Percentiles rank a stretch among this genome's conserved stretches.
These are phyloP conservation scores for Antechinus flavipes DNA, from an alignment of 2,113 vertebrate species.

Conservation along the genomic window DNA sequence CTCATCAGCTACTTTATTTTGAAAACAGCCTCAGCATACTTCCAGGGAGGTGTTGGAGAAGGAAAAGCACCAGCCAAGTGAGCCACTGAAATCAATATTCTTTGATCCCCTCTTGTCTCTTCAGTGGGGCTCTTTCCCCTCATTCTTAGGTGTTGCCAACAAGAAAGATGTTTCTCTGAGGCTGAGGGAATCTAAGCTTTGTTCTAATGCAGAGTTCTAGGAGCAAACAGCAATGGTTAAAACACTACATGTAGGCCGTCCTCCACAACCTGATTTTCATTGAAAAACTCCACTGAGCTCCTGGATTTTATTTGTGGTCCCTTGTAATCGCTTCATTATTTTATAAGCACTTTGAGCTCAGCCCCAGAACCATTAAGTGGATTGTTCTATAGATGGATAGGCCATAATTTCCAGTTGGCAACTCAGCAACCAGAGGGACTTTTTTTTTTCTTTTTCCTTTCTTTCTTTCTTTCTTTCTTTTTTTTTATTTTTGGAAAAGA, in stretches of 20 bases:
- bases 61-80: conserved; percentile 45
- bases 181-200: conserved; percentile 65
- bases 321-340: conserved; percentile 17
- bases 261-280: conserved; percentile 65
- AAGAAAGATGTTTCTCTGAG: conserved; percentile 65
- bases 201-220: conserved; percentile 64
- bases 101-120: conserved; percentile 67
- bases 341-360: conserved; percentile 63
- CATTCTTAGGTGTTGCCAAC: conserved; percentile 63
- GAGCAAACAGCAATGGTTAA: conserved; percentile 50
- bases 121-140: conserved; percentile 40
- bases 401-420: conserved; percentile 56
- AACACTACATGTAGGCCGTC: conserved; percentile 49
- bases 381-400: conserved; percentile 51
- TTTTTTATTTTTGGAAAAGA: conserved; percentile 25
- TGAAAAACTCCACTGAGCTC: conserved; percentile 60
- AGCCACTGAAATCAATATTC: conserved; percentile 70
- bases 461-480: neutral
- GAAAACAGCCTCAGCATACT: conserved; percentile 54
- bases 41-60: conserved; percentile 53
- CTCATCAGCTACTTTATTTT: conserved; percentile 63
- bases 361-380: neutral
- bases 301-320: conserved; percentile 28
- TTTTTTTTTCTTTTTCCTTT: too few relatives aligned
- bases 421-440: conserved; percentile 35